Base-by-base conservation (phyloP, 2,797 vertebrate species). In the Rhincodon typus region DNA sequence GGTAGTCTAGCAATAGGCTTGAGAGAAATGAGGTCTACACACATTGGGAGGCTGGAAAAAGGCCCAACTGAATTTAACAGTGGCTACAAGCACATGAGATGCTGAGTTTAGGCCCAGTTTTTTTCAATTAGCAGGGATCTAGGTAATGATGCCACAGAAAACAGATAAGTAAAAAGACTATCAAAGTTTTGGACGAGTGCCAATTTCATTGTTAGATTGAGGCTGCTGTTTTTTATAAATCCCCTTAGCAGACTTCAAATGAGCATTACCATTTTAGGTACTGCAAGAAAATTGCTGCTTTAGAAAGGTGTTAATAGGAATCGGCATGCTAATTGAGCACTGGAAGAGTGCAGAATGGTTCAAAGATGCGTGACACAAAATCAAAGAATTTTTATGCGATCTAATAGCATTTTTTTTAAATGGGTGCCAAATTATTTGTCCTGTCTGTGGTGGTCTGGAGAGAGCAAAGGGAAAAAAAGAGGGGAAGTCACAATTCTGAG, bases 261-360 rank as follows among this genome's bases (percentile, higher is more conserved):
- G 97, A 98, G 97, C 97, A 96, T 97, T 97, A 97, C 96, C 97
- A 96, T 96, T 96, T 79, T 1, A 97, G 97, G 97, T 97, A 97
- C 97, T 97, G 97, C 97, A 97, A 96, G 97, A 97, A 98, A 98
- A 98, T 98, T 97, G 97, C 98, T 97, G 97, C 97, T 98, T 98
- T 98, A 98, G 98, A 97, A 97, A 97, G 97, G 96, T 97, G 98
- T 97, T 98, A 98, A 98, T 98, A 98, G 98, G 98, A 98, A 98
- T 98, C 97, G 97, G 98, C 97, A 97, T 98, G 98, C 97, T 98
- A 98, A 98, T 0, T 98, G 97, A 98, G 97, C 96, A 97, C 96
- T 97, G 98, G 97, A 98, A 98, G 97, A 98, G 96, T 96, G 97
- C 97, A 97, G 96, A 97, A 97, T 98, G 97, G 97, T 97, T 97